These are phyloP conservation scores for Pollicipes pollicipes DNA, from an alignment of 1,140 invertebrate species.

Conservation along the genomic window DNA sequence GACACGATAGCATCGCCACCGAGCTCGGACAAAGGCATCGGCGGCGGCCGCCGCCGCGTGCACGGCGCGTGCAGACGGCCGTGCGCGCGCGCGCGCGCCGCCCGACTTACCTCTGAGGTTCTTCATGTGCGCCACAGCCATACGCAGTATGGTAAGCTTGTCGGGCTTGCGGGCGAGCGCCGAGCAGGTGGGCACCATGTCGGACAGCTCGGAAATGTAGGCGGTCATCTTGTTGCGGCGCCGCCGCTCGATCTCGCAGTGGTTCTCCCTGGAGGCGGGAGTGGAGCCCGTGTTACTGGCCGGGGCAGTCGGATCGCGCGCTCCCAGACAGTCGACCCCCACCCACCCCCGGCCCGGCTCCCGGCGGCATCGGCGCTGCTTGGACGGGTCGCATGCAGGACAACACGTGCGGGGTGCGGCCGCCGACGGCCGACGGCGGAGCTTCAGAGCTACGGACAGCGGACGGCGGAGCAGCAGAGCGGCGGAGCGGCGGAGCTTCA, in stretches of 20 bases:
- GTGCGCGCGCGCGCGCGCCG: no score
- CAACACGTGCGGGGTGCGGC: no score
- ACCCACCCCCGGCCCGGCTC: neutral
- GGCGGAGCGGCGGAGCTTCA: no score
- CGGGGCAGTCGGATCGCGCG: neutral
- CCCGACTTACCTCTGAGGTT: slow-evolving; percentile 57
- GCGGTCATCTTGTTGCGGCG: slow-evolving; percentile 99
- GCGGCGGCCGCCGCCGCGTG: no score
- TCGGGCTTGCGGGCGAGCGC: slow-evolving; percentile 94
- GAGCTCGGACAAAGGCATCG: no score
- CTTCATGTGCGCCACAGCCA: slow-evolving; percentile 99
- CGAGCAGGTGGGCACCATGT: slow-evolving; percentile 98
- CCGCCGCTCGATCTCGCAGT: slow-evolving; percentile 97
- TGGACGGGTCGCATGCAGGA: no score
- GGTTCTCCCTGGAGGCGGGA: slow-evolving; percentile 59
- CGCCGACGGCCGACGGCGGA: no score
- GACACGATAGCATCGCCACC: no score
- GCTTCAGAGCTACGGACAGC: no score
- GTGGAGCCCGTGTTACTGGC: slow-evolving; percentile 4
- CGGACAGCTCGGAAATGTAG: slow-evolving; percentile 97
- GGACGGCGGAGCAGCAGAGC: no score
- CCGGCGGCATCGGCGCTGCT: neutral
- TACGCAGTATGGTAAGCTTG: slow-evolving; percentile 95
- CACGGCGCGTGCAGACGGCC: no score
- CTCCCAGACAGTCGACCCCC: neutral